Base-by-base conservation (phyloP, 2,113 vertebrate species). In the Montifringilla adamsi region DNA sequence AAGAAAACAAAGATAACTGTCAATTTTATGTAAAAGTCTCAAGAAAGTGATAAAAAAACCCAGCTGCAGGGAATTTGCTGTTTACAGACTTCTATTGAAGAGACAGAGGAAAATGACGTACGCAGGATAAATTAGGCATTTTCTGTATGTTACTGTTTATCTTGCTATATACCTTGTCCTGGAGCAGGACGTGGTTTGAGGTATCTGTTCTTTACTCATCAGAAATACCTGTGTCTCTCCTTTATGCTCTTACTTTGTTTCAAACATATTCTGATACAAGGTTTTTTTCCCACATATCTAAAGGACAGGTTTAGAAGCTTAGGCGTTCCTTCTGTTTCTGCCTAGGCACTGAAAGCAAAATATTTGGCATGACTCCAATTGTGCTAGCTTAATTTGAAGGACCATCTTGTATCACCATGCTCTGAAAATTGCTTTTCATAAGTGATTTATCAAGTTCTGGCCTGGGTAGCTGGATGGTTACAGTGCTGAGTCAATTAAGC, bases 361-460 rank as follows among this genome's bases (percentile, higher is more conserved):
- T 56, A 56, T 64, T 59, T 90, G 79, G 79, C 59, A 2, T 60
- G 22, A 14, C 35, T 93, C 64, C 90, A 87, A 0, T n/a, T n/a
- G 23, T 67, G 23, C 37, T 77, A 56, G 49, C 56, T 89, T 92
- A 46, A 92, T 95, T 96, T 90, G 72, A 87, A 84, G 73, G 44
- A 63, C 76, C 53, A 17, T 90, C 80, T 90, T 84, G 44, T 80
- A 81, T 75, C 73, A 30, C 75, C 24, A 20, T 72, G 49, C 52
- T 90, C 88, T 84, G 79, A 77, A 95, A 93, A 92, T 81, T 74
- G 68, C 56, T 86, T 90, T 95, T 52, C 68, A 39, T 60, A 83
- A 93, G 70, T 52, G 83, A 86, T 92, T 86, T 88, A 81, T 53
- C 88, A 31, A 9, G 19, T 80, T 81, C 22, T 90, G 85, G 68